phyloP scores from a whole-genome alignment of 2,888 invertebrate genomes.

The Agrochola circellaris region DNA sequence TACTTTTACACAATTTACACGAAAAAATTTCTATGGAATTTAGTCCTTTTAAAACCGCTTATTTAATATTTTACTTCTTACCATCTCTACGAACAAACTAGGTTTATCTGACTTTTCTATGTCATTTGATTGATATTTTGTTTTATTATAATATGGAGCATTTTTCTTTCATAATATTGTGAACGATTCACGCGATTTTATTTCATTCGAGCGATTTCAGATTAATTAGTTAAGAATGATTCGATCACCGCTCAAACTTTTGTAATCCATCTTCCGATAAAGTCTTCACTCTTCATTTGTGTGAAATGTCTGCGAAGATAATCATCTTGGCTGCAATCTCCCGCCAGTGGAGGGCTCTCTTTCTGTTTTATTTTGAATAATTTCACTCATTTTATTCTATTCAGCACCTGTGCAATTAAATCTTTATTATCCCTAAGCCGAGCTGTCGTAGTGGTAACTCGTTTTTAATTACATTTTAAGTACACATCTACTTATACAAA shows the following conservation, averaged over 20 bases:
- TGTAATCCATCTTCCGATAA: slow-evolving; percentile 62
- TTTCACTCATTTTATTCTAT: slow-evolving; percentile 72
- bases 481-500: slow-evolving; percentile 75
- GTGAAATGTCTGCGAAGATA: slow-evolving; percentile 56
- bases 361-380: slow-evolving; percentile 73
- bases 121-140: not conserved
- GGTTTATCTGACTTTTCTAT: not conserved
- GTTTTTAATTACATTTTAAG: slow-evolving; percentile 86
- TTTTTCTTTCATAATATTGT: not conserved
- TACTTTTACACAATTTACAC: slow-evolving; percentile 25
- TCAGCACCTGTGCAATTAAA: slow-evolving; percentile 80
- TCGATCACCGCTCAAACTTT: slow-evolving; percentile 56
- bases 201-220: too few relatives aligned
- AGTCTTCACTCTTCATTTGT: slow-evolving; percentile 52
- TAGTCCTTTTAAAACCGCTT: slow-evolving; percentile 1
- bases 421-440: slow-evolving; percentile 80
- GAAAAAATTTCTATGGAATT: slow-evolving; percentile 30
- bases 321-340: slow-evolving; percentile 58
- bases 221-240: slow-evolving; percentile 48
- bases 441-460: slow-evolving; percentile 77
- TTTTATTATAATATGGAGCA: not conserved
- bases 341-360: slow-evolving; percentile 45
- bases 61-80: not conserved
- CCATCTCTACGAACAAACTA: not conserved
- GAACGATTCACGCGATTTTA: too few relatives aligned